Evolutionary conservation across 2,888 invertebrate genomes (phyloP).

Genomic region (Parnassius orleans): DNA sequence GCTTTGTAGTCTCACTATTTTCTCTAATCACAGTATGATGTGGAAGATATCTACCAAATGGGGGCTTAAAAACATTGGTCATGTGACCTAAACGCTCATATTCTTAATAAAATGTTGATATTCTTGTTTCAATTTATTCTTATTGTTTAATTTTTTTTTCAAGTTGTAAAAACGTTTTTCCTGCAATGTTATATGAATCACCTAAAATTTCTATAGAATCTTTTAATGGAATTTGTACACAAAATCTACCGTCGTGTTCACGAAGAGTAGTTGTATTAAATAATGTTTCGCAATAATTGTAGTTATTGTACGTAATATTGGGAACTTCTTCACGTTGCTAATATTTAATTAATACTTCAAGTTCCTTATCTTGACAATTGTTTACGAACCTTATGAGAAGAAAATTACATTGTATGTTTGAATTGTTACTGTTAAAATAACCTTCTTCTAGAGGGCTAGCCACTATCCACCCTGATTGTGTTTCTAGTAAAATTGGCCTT

Average conservation of each 20-base stretch:
- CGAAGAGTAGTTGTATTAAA: not conserved
- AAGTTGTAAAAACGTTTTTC: no score
- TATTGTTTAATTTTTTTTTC: no score
- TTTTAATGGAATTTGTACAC: not conserved
- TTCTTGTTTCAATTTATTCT: no score
- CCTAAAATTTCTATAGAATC: no score
- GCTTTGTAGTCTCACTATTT: no score
- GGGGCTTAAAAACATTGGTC: not conserved
- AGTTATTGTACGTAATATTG: not conserved
- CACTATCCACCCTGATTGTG: conserved; percentile 29
- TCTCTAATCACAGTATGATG: no score
- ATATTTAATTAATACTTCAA: no score
- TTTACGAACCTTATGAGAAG: no score
- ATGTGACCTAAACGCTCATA: not conserved
- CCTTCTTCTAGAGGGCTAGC: not conserved
- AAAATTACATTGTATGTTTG: not conserved
- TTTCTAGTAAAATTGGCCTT: conserved; percentile 25
- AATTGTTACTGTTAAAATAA: not conserved
- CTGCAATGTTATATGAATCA: no score
- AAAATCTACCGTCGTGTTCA: not conserved
- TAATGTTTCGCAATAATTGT: not conserved
- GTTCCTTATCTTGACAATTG: not conserved
- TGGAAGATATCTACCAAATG: not conserved
- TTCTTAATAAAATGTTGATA: not conserved
- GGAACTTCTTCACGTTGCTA: not conserved